Conservation (phyloP, 2,888 invertebrate species). For the Drosophila putrida region DNA sequence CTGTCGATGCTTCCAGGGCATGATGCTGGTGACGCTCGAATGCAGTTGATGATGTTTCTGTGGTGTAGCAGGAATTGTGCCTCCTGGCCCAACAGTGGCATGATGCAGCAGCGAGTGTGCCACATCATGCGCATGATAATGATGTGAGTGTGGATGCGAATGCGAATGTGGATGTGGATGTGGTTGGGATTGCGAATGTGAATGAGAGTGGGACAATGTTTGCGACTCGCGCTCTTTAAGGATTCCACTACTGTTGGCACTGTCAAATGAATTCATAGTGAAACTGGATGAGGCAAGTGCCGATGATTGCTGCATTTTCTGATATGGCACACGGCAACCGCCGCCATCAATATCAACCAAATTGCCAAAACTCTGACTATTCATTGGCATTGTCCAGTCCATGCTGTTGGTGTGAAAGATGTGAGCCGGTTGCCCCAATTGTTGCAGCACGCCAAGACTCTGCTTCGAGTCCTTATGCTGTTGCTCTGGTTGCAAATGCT, state of each 20-base stretch:
- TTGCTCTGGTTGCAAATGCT: slow-evolving; percentile 53
- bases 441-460: slow-evolving; percentile 31
- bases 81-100: slow-evolving; percentile 32
- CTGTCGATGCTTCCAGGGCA: slow-evolving; percentile 86
- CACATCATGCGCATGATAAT: slow-evolving; percentile 68
- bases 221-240: slow-evolving; percentile 82
- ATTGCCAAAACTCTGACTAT: slow-evolving; percentile 82
- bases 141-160: slow-evolving; percentile 60
- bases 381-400: slow-evolving; percentile 71
- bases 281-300: slow-evolving; percentile 72
- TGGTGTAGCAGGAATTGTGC: slow-evolving; percentile 67
- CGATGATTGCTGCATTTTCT: slow-evolving; percentile 76
- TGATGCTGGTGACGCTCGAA: slow-evolving; percentile 83
- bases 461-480: slow-evolving; percentile 43
- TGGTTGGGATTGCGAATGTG: slow-evolving; percentile 5
- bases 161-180: slow-evolving; percentile 45
- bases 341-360: slow-evolving; percentile 78
- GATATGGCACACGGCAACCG: slow-evolving; percentile 78
- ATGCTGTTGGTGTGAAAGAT: slow-evolving; percentile 78
- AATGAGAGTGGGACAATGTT: slow-evolving; percentile 35
- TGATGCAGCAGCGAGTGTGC: slow-evolving; percentile 62
- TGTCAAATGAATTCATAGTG: slow-evolving; percentile 79
- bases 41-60: slow-evolving; percentile 82
- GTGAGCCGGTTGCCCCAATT: slow-evolving; percentile 49
- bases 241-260: slow-evolving; percentile 67